Conservation (phyloP, 2,797 vertebrate species). For the Carcharodon carcharias region DNA sequence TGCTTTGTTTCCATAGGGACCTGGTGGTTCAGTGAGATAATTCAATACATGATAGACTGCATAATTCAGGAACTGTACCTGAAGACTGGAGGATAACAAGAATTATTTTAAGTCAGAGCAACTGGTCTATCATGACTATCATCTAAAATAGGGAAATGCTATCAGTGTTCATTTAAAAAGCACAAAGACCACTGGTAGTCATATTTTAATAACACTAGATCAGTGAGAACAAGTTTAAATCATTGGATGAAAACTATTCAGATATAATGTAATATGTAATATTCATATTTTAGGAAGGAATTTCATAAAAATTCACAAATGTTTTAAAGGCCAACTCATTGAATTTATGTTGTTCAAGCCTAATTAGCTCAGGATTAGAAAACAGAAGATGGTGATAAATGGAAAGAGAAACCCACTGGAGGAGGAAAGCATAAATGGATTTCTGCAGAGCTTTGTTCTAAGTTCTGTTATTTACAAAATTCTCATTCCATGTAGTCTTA, state of each 20-base stretch:
- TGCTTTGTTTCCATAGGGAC: background rate
- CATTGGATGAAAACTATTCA: background rate
- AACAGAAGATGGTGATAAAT: background rate
- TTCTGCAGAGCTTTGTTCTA: background rate
- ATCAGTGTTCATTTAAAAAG: background rate
- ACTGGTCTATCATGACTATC: background rate
- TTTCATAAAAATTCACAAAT: background rate
- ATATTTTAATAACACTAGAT: background rate
- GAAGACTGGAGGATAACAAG: background rate
- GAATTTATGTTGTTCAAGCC: background rate
- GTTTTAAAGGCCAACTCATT: background rate
- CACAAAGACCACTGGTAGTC: background rate
- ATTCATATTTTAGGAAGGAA: background rate
- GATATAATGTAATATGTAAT: background rate
- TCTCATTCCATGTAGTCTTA: background rate
- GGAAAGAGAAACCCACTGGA: background rate
- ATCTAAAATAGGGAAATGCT: background rate
- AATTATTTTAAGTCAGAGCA: background rate
- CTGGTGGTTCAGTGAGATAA: background rate
- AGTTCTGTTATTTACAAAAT: background rate
- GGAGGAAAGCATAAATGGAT: background rate
- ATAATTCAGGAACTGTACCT: background rate
- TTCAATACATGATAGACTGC: constrained; percentile 1
- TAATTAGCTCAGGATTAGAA: background rate
- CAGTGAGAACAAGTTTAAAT: background rate